These are phyloP conservation scores for Trichechus manatus DNA, from an alignment of 2,113 vertebrate genomes.

Conservation along the genomic window DNA sequence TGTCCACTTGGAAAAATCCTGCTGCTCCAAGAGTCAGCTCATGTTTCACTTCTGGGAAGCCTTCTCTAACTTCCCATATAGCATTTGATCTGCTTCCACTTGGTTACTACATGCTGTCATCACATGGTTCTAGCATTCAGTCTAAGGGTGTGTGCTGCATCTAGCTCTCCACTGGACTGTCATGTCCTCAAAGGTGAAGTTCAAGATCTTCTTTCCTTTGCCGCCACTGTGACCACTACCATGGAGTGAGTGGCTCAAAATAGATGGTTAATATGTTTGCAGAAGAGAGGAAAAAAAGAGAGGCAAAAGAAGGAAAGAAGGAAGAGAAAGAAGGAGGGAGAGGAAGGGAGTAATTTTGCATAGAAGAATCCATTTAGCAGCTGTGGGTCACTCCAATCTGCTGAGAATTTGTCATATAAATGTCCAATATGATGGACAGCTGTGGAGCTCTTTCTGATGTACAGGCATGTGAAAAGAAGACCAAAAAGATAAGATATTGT, in stretches of 20 bases:
- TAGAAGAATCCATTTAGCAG: not conserved
- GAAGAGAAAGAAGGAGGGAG: not conserved
- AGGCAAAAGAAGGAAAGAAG: not conserved
- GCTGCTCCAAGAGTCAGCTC: not conserved
- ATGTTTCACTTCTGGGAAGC: not conserved
- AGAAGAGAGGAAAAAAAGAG: not conserved
- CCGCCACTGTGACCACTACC: not conserved
- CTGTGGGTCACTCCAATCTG: not conserved
- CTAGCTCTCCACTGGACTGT: rapidly evolving
- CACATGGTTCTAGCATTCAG: not conserved
- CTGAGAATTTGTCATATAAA: not conserved
- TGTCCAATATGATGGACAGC: not conserved
- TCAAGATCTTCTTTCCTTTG: not conserved
- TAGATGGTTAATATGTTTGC: not conserved
- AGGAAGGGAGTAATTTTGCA: not conserved
- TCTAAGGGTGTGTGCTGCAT: not conserved
- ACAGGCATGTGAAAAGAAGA: not conserved
- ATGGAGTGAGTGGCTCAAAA: not conserved
- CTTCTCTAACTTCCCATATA: not conserved
- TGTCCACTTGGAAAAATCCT: not conserved
- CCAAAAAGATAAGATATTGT: not conserved
- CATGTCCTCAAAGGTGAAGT: not conserved
- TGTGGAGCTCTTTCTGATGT: not conserved
- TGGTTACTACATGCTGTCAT: not conserved
- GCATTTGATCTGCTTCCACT: not conserved